Percentiles rank a stretch among this genome's conserved stretches.
These are phyloP conservation scores for Hylaeus anthracinus DNA, from an alignment of 1,140 invertebrate species.

Conservation along the genomic window DNA sequence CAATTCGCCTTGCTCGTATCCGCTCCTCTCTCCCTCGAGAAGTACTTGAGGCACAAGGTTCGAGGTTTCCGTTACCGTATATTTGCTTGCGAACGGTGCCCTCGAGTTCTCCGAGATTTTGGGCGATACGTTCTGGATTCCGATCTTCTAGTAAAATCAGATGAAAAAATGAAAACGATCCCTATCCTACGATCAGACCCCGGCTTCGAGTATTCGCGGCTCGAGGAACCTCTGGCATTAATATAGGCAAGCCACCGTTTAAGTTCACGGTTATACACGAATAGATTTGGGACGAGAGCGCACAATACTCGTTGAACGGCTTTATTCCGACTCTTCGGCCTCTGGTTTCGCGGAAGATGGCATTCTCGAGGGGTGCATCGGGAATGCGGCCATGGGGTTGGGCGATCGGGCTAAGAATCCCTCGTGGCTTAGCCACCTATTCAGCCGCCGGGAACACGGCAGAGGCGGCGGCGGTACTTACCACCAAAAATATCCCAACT, in stretches of 20 bases:
- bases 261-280: slow-evolving; percentile 14
- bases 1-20: background rate
- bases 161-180: no score
- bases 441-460: slow-evolving; percentile 19
- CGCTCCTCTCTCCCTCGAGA: background rate
- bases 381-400: slow-evolving; percentile 46
- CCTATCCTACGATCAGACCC: no score
- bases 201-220: background rate
- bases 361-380: slow-evolving; percentile 62
- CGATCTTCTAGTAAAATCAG: no score
- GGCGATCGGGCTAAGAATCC: slow-evolving; percentile 37
- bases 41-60: background rate
- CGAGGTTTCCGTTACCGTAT: no score
- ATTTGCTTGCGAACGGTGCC: no score
- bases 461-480: slow-evolving; percentile 13
- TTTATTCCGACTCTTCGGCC: slow-evolving; percentile 59
- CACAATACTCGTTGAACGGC: slow-evolving; percentile 27
- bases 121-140: no score
- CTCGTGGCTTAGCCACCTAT: slow-evolving; percentile 29
- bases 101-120: no score
- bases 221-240: background rate
- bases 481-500: slow-evolving; percentile 76
- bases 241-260: slow-evolving; percentile 32
- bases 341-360: slow-evolving; percentile 47
- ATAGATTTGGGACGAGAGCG: slow-evolving; percentile 3